Evolutionary conservation across 2,797 vertebrate genomes (phyloP).

Genomic region (Cyprinodon diabolis): DNA sequence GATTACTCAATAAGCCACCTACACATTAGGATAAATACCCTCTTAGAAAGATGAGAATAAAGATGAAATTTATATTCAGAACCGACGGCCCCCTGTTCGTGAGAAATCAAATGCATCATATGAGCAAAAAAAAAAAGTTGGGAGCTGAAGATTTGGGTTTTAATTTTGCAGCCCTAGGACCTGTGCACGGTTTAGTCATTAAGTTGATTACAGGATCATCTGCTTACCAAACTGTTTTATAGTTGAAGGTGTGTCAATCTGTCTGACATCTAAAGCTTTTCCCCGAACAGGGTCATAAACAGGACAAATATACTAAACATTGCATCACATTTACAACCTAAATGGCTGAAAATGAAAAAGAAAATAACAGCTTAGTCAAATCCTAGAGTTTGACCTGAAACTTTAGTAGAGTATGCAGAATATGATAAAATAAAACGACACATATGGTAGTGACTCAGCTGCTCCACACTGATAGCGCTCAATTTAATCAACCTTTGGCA

Average conservation of each 20-base stretch:
- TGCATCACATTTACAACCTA: too few species aligned
- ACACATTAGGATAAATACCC: too few species aligned
- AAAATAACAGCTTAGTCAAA: neutral
- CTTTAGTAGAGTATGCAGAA: too few species aligned
- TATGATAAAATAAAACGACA: too few species aligned
- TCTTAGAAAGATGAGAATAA: neutral
- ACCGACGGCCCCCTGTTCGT: neutral
- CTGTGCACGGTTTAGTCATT: neutral
- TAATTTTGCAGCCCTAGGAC: neutral
- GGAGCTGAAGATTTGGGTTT: neutral
- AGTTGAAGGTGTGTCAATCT: too few species aligned
- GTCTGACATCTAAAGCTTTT: neutral
- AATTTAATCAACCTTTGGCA: neutral
- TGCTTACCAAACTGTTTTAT: neutral
- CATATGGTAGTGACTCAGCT: neutral
- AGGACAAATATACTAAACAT: neutral
- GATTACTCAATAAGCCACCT: too few species aligned
- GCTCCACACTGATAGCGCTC: neutral
- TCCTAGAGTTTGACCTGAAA: neutral
- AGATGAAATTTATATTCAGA: neutral
- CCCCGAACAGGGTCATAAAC: neutral
- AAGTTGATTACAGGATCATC: too few species aligned
- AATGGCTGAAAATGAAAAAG: neutral
- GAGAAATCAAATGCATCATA: neutral
- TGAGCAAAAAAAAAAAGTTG: too few species aligned